Evolutionary conservation across 2,113 vertebrate species (phyloP), one percentile per base, ranked within the genome.

Genomic region (Excalfactoria chinensis): DNA sequence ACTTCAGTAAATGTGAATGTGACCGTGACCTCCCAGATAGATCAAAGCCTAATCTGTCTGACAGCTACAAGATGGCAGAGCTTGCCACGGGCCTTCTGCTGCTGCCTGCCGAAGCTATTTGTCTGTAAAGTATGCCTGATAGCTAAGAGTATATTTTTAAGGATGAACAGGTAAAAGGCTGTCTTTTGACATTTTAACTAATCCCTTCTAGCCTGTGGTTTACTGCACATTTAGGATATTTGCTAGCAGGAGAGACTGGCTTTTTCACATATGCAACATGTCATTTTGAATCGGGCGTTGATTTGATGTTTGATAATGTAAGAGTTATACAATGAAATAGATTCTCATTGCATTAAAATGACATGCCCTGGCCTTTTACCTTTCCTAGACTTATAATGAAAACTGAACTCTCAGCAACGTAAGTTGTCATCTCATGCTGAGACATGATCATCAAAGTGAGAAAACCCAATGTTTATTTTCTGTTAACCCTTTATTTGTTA

Each of bases 241-340:
- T 97, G 98, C 99, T 99, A 98, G 98, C 98, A 99, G 99, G 98
- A 98, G 97, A 97, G 97, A 98, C 98, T 99, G 98, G 96, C 99
- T 99, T 99, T 99, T 99, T 98, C 98, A 98, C 98, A 99, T 99
- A 99, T 99, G 99, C 96, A 98, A 86, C 97, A 97, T 99, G 99
- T 99, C 99, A 99, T 97, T 97, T 98, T 95, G 95, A 96, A 98
- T 99, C 80, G 98, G 96, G 94, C 84, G 80, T 96, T 97, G 97
- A 96, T 94, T 95, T 97, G 96, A 97, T 97, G 95, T 95, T 87
- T 94, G 92, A 91, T 97, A 93, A 97, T 93, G 97, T 97, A 72
- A 96, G 96, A 98, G 97, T 96, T 96, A 84, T 90, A 97, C 94
- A 95, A 93, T 98, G 98, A 98, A 98, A 98, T 97, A 84, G 98